A percentile compares a stretch with the other conserved stretches of the same genome.
Conservation (phyloP, 2,888 invertebrate species). For the Linnaemya tessellans region DNA sequence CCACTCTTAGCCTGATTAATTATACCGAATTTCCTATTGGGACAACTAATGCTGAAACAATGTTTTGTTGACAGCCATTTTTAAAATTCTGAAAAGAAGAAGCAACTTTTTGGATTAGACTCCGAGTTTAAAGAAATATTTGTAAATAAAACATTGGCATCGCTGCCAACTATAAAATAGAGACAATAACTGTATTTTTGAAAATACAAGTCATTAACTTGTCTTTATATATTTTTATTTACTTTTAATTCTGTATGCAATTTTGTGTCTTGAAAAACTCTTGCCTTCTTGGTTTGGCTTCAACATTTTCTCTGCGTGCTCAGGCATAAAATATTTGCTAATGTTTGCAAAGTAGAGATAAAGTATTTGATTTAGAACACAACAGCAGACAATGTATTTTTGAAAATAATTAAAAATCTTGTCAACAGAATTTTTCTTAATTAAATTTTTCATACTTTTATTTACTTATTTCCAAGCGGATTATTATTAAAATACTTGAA, state of each 20-base stretch:
- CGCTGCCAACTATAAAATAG: background rate
- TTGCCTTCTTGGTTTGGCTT: background rate
- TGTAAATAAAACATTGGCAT: too few relatives aligned
- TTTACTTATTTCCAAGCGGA: background rate
- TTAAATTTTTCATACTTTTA: background rate
- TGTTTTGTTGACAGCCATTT: too few relatives aligned
- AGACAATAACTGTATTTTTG: background rate
- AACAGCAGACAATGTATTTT: background rate
- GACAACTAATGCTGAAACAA: too few relatives aligned
- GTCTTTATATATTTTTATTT: background rate
- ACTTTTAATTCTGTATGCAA: background rate
- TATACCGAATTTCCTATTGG: too few relatives aligned
- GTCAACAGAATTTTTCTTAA: background rate
- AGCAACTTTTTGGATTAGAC: too few relatives aligned
- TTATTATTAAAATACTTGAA: background rate
- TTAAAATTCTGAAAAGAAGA: too few relatives aligned
- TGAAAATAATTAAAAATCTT: background rate
- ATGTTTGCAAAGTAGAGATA: background rate
- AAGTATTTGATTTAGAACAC: background rate
- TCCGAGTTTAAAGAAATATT: too few relatives aligned
- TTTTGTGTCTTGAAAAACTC: slow-evolving; percentile 14
- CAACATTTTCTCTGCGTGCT: background rate
- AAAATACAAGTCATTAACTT: background rate
- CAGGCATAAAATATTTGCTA: background rate
- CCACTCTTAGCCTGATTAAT: too few relatives aligned